Base-by-base conservation (phyloP, 2,797 vertebrate genomes). In the Leontopithecus rosalia region DNA sequence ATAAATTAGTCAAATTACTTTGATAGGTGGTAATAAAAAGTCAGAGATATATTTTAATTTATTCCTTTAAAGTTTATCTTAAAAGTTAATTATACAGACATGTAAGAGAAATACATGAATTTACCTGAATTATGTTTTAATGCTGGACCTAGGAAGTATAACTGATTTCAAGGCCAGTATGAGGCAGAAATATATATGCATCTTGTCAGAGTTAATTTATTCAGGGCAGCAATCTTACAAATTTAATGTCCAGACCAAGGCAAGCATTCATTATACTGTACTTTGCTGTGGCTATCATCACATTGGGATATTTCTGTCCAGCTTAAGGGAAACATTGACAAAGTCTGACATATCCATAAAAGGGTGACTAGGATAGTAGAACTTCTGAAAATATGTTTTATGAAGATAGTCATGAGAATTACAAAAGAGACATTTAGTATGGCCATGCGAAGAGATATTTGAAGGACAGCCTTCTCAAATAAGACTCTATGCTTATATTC, bases 31-130 rank as follows among this genome's bases (percentile, higher is more conserved):
- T 80, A 11, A 87, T 90, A 70, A 91, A 95, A 90, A 14, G 7
- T 20, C 36, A 88, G 77, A 77, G 22, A 14, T 76, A 20, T 7
- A 28, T 90, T 96, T 61, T 86, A 88, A 22, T 64, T 80, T 58
- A 72, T 88, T 36, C 4, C 7, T 39, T 2, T 70, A 93, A 92
- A 88, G 28, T 81, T 96, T 20, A 58, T 91, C 72, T 92, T 41
- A 11, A 43, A 79, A 77, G 50, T 93, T 13, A 67, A 2, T 67
- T 87, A 36, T 43, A 10, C 7, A 72, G 6, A 17, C n/a, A 1
- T 30, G 39, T 77, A 26, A 13, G 57, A 94, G 46, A 76, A 75
- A 87, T 76, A 75, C n/a, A 50, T 57, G 61, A 81, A 61, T 57
- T 95, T 50, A 50, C 15, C 15, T 61, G 15, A 92, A 70, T 48